Base-by-base conservation (phyloP, 2,113 vertebrate genomes). In the Rhombomys opimus region DNA sequence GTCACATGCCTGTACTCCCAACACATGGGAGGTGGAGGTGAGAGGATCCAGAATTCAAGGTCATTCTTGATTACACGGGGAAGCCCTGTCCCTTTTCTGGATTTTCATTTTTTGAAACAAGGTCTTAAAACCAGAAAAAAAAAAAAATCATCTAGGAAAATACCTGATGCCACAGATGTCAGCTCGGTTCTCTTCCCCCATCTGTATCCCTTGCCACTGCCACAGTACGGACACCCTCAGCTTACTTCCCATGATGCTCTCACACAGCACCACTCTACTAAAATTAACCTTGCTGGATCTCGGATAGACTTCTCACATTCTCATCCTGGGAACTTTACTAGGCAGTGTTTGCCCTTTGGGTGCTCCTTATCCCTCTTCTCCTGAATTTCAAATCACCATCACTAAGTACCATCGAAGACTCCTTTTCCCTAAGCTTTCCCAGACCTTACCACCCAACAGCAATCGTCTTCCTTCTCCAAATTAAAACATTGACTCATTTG, bases 401-500 rank as follows among this genome's bases (percentile, higher is more conserved):
- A 54, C 32, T 9, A 52, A 80, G 23, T 32, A n/a, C 18, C 30
- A 76, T 32, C 17, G 17, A 82, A 23, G 52, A 89, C 27, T 75
- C 8, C 5, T 94, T 54, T 22, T 70, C 77, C 41, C 73, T n/a
- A 13, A 93, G 38, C 15, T 73, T 82, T 84, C 93, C 65, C 35
- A 89, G 70, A 88, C 13, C 65, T 89, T 3, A 95, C 22, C 59
- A 77, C 57, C 22, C 57, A 38, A 61, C 17, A 72, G n/a, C 50
- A 67, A 86, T 12, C 30, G 65, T 92, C 75, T 87, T 91, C 41
- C 59, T 76, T 78, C 22, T 67, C 54, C 89, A 87, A 81, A 89
- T 50, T 85, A 85, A 7, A 73, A 50, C 61, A 75, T n/a, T 67
- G 75, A 76, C 9, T 94, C 54, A 65, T 72, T 96, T 91, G 72